phyloP scores from a whole-genome alignment of 2,113 vertebrate species.

The Pristiophorus japonicus region DNA sequence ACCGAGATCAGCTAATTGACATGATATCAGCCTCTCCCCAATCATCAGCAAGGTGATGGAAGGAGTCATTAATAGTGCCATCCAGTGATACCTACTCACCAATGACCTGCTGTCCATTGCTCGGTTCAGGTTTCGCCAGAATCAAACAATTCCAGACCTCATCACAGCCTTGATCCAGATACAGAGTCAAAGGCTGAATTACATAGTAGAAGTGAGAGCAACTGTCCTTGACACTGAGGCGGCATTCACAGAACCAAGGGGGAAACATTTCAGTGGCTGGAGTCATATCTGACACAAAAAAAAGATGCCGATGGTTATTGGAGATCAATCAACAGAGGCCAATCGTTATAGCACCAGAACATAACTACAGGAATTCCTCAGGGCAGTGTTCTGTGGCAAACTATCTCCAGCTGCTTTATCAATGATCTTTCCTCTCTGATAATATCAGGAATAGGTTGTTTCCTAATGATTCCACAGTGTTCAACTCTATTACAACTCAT shows the following conservation, averaged over 20 bases:
- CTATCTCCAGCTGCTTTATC: not conserved
- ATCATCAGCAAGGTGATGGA: not conserved
- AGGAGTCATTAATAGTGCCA: not conserved
- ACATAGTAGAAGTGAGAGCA: not conserved
- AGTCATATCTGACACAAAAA: not conserved
- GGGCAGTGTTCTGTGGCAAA: not conserved
- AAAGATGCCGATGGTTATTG: not conserved
- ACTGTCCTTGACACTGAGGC: not conserved
- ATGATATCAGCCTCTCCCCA: not conserved
- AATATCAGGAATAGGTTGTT: not conserved
- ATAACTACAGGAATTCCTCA: not conserved
- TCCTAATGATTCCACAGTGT: not conserved
- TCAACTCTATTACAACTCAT: not conserved
- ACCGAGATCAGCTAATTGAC: not conserved
- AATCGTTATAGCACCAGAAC: not conserved
- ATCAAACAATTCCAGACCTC: not conserved
- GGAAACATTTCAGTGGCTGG: not conserved
- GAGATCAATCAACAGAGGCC: not conserved
- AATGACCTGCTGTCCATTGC: not conserved
- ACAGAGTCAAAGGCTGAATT: not conserved
- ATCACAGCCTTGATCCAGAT: not conserved
- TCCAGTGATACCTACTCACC: not conserved
- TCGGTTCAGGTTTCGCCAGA: not conserved
- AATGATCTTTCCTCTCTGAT: not conserved
- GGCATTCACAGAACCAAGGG: not conserved